Base-by-base conservation (phyloP, 2,797 vertebrate genomes). In the Esox lucius region DNA sequence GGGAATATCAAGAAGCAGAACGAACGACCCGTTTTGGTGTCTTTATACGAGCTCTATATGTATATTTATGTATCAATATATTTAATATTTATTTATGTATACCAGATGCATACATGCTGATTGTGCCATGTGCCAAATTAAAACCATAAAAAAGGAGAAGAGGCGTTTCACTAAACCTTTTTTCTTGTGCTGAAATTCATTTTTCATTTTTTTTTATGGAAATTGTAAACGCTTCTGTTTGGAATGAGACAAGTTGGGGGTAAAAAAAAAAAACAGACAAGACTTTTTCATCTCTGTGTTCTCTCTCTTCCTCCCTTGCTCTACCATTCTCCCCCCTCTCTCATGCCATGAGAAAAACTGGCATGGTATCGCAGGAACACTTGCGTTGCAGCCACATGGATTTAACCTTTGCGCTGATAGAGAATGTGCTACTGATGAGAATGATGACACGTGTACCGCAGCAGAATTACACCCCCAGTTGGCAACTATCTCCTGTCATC, bases 11-110 rank as follows among this genome's bases (percentile, higher is more conserved):
- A 5, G 81, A 85, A 87, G 79, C 81, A 5, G 35, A 39, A 39
- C 84, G 82, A 90, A 53, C 51, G n/a, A n/a, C 51, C 84, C 79
- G 68, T 86, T 75, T 84, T 65, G 87, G 83, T 92, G 89, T 92
- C 93, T 94, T 93, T 92, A 90, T 92, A 91, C 87, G 84, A 94
- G 93, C 93, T 94, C 93, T 94, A 94, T 95, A 93, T 94, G 91
- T 94, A 92, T 94, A 94, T 94, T 91, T 94, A 94, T 95, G 94
- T 94, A 93, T 91, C 91, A 91, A 94, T 89, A 94, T 95, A 94
- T 95, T 94, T 95, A 93, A 92, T 95, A 95, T 95, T 94, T 94
- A 95, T 95, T 94, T 95, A 94, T 94, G 93, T 94, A 95, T 93
- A 95, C 91, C 92, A 93, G 93, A 94, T 93, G 92, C 93, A 94